These are phyloP conservation scores for Bos taurus DNA, from an alignment of 2,113 vertebrate species.

Conservation along the genomic window DNA sequence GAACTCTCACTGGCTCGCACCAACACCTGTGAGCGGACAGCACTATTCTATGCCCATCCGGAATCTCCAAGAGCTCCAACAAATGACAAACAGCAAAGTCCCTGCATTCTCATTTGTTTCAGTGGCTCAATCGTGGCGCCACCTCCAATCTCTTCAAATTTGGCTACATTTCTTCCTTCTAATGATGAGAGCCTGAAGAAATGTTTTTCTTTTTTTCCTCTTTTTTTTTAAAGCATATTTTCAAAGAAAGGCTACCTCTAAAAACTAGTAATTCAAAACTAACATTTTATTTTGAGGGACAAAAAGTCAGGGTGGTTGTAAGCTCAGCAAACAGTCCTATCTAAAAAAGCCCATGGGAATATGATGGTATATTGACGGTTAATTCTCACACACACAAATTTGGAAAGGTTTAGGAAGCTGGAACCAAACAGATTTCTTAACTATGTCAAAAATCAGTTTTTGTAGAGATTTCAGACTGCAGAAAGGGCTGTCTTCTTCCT, in stretches of 20 bases:
- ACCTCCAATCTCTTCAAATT: neutral
- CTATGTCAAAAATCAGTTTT: neutral
- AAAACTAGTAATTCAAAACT: slow-evolving; percentile 25
- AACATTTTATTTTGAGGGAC: neutral
- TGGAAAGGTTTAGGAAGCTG: slow-evolving; percentile 24
- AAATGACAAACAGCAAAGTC: neutral
- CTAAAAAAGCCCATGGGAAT: neutral
- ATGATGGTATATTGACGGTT: neutral
- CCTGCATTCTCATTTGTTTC: neutral
- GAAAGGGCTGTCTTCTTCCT: neutral
- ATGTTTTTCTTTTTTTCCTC: neutral
- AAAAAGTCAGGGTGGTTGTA: neutral
- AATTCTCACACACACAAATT: neutral
- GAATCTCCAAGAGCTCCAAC: neutral
- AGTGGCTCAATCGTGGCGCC: neutral
- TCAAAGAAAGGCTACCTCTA: slow-evolving; percentile 1
- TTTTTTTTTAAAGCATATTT: neutral
- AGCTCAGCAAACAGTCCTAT: neutral
- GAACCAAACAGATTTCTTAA: neutral
- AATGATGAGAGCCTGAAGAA: neutral
- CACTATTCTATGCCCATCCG: neutral
- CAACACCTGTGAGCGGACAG: neutral
- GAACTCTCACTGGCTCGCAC: neutral
- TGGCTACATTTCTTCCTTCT: neutral
- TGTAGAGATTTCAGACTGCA: neutral